A percentile compares a stretch with the other conserved stretches of the same genome.
Evolutionary conservation across 2,888 invertebrate genomes (phyloP).

Genomic region (Lydus trimaculatus): DNA sequence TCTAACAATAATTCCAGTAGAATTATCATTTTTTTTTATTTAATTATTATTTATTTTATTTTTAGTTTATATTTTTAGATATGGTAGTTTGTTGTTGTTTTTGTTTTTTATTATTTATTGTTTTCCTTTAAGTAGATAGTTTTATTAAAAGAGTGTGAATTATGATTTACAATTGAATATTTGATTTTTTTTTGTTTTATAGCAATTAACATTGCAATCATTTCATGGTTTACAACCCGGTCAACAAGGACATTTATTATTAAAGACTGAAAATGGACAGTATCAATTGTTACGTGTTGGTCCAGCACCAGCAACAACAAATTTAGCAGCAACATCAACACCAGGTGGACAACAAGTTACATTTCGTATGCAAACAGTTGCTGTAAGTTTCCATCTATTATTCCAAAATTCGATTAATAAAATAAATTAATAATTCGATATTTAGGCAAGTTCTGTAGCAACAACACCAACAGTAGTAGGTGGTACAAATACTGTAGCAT

Average conservation of each 20-base stretch:
- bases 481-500: slow-evolving; percentile 47
- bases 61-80: neutral
- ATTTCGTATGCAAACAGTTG: slow-evolving; percentile 85
- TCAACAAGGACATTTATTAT: slow-evolving; percentile 87
- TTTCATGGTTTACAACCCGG: slow-evolving; percentile 86
- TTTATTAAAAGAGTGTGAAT: neutral
- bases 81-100: neutral
- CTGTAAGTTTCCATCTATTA: slow-evolving; percentile 66
- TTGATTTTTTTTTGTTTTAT: slow-evolving; percentile 52
- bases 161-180: neutral
- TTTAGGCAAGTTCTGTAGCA: slow-evolving; percentile 41
- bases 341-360: slow-evolving; percentile 72
- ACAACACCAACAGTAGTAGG: slow-evolving; percentile 46
- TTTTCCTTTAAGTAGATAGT: neutral
- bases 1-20: neutral
- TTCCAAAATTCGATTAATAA: neutral
- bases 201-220: slow-evolving; percentile 86
- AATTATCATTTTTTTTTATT: neutral
- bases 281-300: slow-evolving; percentile 91
- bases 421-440: neutral
- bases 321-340: slow-evolving; percentile 63
- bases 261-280: slow-evolving; percentile 97
- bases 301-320: slow-evolving; percentile 72
- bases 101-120: neutral
- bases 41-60: neutral